A percentile compares a stretch with the other conserved stretches of the same genome.
Conservation (phyloP, 2,888 invertebrate genomes). For the Trichopoda pennipes region DNA sequence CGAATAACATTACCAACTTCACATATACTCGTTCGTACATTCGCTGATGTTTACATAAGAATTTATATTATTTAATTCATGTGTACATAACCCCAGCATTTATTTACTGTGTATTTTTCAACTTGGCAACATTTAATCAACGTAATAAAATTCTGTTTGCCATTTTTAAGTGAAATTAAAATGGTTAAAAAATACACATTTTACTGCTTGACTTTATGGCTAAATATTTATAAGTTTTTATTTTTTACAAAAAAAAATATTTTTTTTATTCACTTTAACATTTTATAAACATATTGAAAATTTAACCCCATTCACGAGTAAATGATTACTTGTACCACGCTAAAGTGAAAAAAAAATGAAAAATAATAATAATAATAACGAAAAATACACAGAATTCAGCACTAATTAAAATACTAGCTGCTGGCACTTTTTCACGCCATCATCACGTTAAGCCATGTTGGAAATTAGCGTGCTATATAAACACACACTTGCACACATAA, state of each 20-base stretch:
- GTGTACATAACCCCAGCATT: slow-evolving; percentile 6
- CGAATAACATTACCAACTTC: background rate
- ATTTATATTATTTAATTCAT: slow-evolving; percentile 31
- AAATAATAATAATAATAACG: slow-evolving; percentile 15
- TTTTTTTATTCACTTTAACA: background rate
- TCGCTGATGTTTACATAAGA: background rate
- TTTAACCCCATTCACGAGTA: slow-evolving; percentile 64
- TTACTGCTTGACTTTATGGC: slow-evolving; percentile 52
- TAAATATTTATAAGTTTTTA: background rate
- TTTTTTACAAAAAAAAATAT: background rate
- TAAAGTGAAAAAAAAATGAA: slow-evolving; percentile 17
- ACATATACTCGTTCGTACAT: background rate
- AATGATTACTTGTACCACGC: slow-evolving; percentile 55
- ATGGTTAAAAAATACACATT: slow-evolving; percentile 25
- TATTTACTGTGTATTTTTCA: slow-evolving; percentile 26
- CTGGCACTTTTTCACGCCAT: slow-evolving; percentile 67
- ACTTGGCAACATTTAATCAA: slow-evolving; percentile 30
- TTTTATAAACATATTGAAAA: slow-evolving; percentile 41
- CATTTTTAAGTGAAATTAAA: slow-evolving; percentile 40
- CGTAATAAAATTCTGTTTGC: slow-evolving; percentile 46
- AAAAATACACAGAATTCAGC: slow-evolving; percentile 52
- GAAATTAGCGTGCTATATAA: slow-evolving; percentile 61
- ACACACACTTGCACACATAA: background rate
- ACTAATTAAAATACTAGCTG: slow-evolving; percentile 67
- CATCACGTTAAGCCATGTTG: slow-evolving; percentile 65